Base-by-base conservation (phyloP, 1,140 invertebrate genomes). In the Drosophila neocordata region DNA sequence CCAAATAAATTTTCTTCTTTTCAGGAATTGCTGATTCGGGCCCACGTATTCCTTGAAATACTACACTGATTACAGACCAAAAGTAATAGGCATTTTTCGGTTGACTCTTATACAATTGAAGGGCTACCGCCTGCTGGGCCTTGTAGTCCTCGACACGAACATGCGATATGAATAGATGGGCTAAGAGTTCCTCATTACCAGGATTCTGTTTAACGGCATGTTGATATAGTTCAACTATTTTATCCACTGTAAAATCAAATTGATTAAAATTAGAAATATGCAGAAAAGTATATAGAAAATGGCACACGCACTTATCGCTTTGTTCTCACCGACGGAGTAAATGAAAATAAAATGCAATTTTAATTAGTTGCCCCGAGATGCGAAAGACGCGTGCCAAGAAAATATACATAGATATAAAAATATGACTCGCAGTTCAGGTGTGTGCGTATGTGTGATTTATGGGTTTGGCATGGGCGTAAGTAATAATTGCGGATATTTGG, bases 61-160 rank as follows among this genome's bases (percentile, higher is more conserved):
- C 95, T 89, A 98, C 95, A 91, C 97, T 98, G 96, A 99, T 99
- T 12, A 99, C 95, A 64, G 96, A 96, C 98, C 98, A 99, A 92
- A 98, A 99, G 91, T 98, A 99, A 92, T 99, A 99, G 0, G 97
- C 98, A 92, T 97, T 98, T 92, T 99, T 99, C 24, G 96, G 95
- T 90, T 95, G 96, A 27, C 97, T 92, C 93, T 98, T 98, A 90
- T 98, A 99, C 4, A 99, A 93, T 18, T 94, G 93, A 93, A 99
- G 94, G 1, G 98, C 98, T 7, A 96, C 95, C 67, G 96, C 94
- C 84, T 99, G 97, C 90, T 99, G 98, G 24, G 97, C 95, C 89
- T 97, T 97, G 82, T 97, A 98, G 92, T 99, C 96, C 7, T 95
- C 95, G 12, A 98, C 92, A 22, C 98, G 93, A 3, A 99, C 98